Evolutionary conservation across 1,140 invertebrate genomes (phyloP), one percentile per base, ranked within the genome.

Genomic region (Diachasmimorpha longicaudata): DNA sequence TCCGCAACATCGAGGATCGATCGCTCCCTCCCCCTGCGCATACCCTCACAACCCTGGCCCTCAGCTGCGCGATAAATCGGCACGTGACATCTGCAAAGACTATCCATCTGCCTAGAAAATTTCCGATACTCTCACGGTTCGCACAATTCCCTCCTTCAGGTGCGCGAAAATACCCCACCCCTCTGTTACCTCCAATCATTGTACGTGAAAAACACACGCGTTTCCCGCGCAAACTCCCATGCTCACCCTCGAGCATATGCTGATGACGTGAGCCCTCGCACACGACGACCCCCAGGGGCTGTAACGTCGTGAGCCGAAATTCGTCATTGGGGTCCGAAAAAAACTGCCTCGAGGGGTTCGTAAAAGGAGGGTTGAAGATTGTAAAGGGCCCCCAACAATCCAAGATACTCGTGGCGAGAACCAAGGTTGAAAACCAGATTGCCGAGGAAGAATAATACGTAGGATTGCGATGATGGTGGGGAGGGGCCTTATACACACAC

Each of bases 191-290:
- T 9, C 52, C 37, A 63, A 55, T 25, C 21, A 75, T 74, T 72
- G 79, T 80, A 82, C 80, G 81, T 82, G 81, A 82, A 79, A 69
- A 21, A 21, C 19, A 63, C 19, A 63, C 58, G 19, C 58, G 48
- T 52, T 52, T 77, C 70, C 74, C 74, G 72, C 69, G 69, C 72
- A 58, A 44, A 48, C 55, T 14, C 9, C 71, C 72, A 72, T 52
- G 68, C 31, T 14, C 46, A n/a, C 37, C 2, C 67, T 21, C 16
- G 55, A 74, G 72, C 82, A 84, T 74, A 83, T 82, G 83, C 52
- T 74, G 25, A 76, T 83, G 83, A 84, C 82, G 83, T 84, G 77
- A 83, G 69, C 36, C 69, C 44, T 71, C 52, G 78, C 80, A 82
- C 81, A 85, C 79, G 81, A 81, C 81, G 48, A 84, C 76, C 76